Base-by-base conservation (phyloP, 2,113 vertebrate genomes). In the Murina feae region DNA sequence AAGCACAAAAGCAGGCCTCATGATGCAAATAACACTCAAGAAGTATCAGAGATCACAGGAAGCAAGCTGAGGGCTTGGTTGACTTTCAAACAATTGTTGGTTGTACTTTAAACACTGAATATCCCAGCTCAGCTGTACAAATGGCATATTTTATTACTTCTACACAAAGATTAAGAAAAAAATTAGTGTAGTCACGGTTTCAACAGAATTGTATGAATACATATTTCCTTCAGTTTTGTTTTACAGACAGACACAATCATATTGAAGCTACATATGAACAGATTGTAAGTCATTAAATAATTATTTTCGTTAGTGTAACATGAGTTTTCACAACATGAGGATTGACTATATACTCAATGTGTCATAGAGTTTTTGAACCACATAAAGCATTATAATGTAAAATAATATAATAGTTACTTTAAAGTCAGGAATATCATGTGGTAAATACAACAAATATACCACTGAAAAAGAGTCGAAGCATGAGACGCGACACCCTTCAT, bases 101-200 rank as follows among this genome's bases (percentile, higher is more conserved):
- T 68, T 95, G 86, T 82, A 95, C 81, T 88, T 96, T 30, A 94
- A 94, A 97, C 63, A 97, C 39, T 91, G 51, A 65, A 97, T n/a
- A 94, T 28, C 30, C 84, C 88, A 96, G 93, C 96, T 87, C 82
- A 95, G 74, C 53, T 86, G 20, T 85, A 78, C 86, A 97, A 86
- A 84, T 23, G 69, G 51, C 90, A 86, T 80, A 96, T 51, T 93
- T 63, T 30, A 90, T 75, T 79, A 95, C 35, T 95, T 90, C 71
- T 95, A 96, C 93, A 96, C 94, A 96, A 51, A 98, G 53, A 94
- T 65, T 35, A 96, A 87, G 95, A 94, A 96, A 90, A 97, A n/a
- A 95, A 91, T 94, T 7, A 96, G 47, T 80, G 98, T 86, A 97
- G 97, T 98, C 95, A 96, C 53, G 74, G n/a, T 81, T 98, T 97